Conservation (phyloP, 2,113 vertebrate species). For the Phylloscopus whistleri region DNA sequence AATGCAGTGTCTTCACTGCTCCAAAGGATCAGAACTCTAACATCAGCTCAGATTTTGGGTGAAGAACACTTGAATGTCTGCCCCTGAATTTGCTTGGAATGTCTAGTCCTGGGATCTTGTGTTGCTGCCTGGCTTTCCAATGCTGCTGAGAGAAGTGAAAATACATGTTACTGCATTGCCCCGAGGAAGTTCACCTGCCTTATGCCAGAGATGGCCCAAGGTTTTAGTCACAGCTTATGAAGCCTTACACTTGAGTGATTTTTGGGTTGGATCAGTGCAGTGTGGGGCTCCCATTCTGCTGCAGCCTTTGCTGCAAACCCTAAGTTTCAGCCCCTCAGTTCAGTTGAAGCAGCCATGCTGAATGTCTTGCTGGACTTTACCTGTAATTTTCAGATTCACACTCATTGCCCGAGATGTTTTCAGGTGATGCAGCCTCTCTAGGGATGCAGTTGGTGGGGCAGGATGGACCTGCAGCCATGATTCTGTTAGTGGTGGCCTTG, state of each 20-base stretch:
- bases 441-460: not conserved
- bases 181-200: not conserved
- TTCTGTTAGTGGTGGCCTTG: not conserved
- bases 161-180: not conserved
- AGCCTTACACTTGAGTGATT: not conserved
- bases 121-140: not conserved
- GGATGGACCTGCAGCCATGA: not conserved
- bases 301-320: not conserved
- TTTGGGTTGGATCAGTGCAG: not conserved
- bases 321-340: not conserved
- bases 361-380: not conserved
- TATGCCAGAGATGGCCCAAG: not conserved
- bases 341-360: not conserved
- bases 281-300: not conserved
- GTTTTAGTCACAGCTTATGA: not conserved
- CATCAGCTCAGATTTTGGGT: not conserved
- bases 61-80: not conserved
- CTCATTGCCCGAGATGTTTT: fast-evolving
- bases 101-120: not conserved
- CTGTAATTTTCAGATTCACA: not conserved
- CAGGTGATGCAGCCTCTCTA: not conserved
- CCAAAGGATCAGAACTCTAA: not conserved
- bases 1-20: not conserved
- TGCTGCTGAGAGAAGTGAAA: not conserved
- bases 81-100: not conserved